Percentiles rank a stretch among this genome's conserved stretches.
Conservation (phyloP, 2,113 vertebrate species). For the Otocyon megalotis region DNA sequence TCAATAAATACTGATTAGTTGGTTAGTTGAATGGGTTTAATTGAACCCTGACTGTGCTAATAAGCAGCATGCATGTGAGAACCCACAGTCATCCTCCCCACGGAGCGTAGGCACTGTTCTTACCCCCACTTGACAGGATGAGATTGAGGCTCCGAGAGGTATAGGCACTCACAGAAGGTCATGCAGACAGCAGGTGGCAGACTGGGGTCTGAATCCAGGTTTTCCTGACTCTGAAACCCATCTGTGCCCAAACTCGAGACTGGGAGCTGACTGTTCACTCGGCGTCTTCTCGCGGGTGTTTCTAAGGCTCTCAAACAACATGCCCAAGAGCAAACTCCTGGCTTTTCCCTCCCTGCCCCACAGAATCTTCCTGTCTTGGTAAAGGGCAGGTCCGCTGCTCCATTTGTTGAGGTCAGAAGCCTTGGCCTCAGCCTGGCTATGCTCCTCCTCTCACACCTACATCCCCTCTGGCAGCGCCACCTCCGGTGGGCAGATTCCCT, state of each 20-base stretch:
- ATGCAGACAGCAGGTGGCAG: not conserved
- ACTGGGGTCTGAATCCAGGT: not conserved
- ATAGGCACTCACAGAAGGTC: not conserved
- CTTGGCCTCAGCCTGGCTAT: not conserved
- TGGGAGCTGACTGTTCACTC: not conserved
- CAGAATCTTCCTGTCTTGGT: not conserved
- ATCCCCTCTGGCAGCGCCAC: not conserved
- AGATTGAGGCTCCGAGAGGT: not conserved
- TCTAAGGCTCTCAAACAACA: not conserved
- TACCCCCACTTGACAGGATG: not conserved
- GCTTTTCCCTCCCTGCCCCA: not conserved
- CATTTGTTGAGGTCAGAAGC: not conserved
- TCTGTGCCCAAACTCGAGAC: not conserved
- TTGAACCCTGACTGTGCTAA: not conserved
- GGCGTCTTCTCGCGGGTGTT: not conserved
- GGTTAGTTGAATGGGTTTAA: not conserved
- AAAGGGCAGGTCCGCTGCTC: not conserved
- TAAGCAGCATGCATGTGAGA: not conserved
- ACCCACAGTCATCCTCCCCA: not conserved
- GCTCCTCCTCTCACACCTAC: not conserved
- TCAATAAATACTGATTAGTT: not conserved
- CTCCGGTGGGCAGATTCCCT: not conserved
- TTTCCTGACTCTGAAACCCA: constrained; percentile 7
- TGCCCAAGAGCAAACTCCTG: not conserved
- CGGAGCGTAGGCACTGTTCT: not conserved